Percentiles rank a stretch among this genome's conserved stretches.
Conservation (phyloP, 2,888 invertebrate genomes). For the Vanessa cardui region DNA sequence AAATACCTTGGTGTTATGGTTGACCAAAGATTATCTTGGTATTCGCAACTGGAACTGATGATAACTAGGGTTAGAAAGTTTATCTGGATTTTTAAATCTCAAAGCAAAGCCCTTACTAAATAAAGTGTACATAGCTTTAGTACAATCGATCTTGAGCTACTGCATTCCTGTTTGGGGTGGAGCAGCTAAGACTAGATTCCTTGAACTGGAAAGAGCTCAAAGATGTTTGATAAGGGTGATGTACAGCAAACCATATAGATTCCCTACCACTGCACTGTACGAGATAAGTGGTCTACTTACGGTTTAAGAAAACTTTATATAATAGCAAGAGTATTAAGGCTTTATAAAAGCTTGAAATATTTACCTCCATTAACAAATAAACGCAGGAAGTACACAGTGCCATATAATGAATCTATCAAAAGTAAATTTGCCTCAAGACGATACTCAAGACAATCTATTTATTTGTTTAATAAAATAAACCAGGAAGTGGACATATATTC, state of each 20-base stretch:
- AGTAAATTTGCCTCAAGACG: background rate
- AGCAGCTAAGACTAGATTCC: background rate
- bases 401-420: background rate
- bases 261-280: too few species aligned
- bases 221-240: background rate
- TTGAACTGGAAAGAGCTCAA: background rate
- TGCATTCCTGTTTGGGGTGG: too few species aligned
- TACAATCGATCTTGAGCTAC: too few species aligned
- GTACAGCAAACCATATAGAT: background rate
- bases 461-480: too few species aligned
- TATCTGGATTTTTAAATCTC: background rate
- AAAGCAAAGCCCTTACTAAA: background rate
- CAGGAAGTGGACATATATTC: too few species aligned
- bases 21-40: background rate
- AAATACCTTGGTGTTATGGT: background rate
- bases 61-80: background rate
- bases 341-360: background rate
- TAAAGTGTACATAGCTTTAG: background rate
- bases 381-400: background rate
- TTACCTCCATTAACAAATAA: background rate
- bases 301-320: background rate
- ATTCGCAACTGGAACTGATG: background rate
- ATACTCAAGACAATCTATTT: too few species aligned
- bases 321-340: background rate
- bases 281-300: background rate